These are phyloP conservation scores for Drosophila lacertosa DNA, from an alignment of 1,140 invertebrate species.

Conservation along the genomic window DNA sequence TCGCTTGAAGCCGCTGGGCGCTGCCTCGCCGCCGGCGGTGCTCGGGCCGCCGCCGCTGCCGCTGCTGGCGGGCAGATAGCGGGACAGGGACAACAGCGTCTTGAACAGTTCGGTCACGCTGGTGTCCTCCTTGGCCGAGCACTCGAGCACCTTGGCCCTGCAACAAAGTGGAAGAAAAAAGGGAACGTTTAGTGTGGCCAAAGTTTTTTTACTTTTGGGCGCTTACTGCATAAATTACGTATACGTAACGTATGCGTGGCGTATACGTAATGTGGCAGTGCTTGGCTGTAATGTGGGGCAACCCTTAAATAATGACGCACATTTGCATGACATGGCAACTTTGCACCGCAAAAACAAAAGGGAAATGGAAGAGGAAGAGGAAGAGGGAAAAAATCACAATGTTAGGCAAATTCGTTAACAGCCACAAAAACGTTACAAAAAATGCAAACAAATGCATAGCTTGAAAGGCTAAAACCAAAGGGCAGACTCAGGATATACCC, in stretches of 20 bases:
- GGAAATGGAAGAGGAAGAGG: background rate
- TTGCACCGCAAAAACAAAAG: conserved; percentile 10
- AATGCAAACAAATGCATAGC: conserved; percentile 14
- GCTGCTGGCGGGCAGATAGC: conserved; percentile 86
- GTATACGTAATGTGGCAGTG: conserved; percentile 32
- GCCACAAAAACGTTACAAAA: conserved; percentile 18
- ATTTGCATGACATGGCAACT: conserved; percentile 37
- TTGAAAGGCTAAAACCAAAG: background rate
- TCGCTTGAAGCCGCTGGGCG: conserved; percentile 87
- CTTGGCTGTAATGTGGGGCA: conserved; percentile 15
- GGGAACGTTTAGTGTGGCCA: conserved; percentile 14
- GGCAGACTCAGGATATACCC: too few relatives aligned
- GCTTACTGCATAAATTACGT: conserved; percentile 36
- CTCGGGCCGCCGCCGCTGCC: conserved; percentile 82
- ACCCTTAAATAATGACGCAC: conserved; percentile 28
- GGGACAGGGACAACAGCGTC: conserved; percentile 88
- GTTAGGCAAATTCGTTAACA: conserved; percentile 11
- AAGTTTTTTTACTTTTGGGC: conserved; percentile 40
- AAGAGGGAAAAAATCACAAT: conserved; percentile 19
- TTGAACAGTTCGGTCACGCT: conserved; percentile 92
- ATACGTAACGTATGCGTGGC: conserved; percentile 22
- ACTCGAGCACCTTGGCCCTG: conserved; percentile 91
- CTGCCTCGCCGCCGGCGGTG: conserved; percentile 85
- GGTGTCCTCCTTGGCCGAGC: conserved; percentile 91
- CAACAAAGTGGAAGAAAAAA: conserved; percentile 23